These are phyloP conservation scores for Calyptommatus sinebrachiatus DNA, from an alignment of 2,113 vertebrate species.

Conservation along the genomic window DNA sequence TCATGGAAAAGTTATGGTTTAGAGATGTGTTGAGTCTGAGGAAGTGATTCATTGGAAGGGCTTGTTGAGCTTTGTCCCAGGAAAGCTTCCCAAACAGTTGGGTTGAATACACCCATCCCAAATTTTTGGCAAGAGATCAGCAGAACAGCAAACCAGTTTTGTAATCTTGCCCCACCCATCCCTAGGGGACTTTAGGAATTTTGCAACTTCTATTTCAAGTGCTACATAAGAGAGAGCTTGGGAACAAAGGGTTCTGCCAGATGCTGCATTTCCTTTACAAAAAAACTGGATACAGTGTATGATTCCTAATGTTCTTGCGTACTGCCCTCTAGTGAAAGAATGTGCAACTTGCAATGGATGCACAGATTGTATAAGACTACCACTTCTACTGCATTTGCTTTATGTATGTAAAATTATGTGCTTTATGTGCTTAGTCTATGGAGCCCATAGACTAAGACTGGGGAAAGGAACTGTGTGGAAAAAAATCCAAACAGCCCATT, in stretches of 20 bases:
- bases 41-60: slow-evolving; percentile 11
- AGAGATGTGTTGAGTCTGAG: not conserved
- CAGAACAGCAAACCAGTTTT: slow-evolving; percentile 27
- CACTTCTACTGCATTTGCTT: not conserved
- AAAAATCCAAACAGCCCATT: not conserved
- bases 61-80: not conserved
- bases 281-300: not conserved
- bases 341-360: not conserved
- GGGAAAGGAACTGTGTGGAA: not conserved
- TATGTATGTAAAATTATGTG: too few relatives aligned
- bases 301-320: slow-evolving; percentile 13
- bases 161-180: slow-evolving; percentile 50
- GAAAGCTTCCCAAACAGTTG: not conserved
- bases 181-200: slow-evolving; percentile 26
- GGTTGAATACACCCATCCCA: slow-evolving; percentile 7
- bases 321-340: slow-evolving; percentile 54
- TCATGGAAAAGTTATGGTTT: not conserved
- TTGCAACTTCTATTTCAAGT: not conserved
- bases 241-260: slow-evolving; percentile 32
- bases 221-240: slow-evolving; percentile 15
- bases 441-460: not conserved
- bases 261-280: slow-evolving; percentile 9
- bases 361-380: not conserved
- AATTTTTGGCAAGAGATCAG: not conserved
- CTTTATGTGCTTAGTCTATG: not conserved